phyloP scores from a whole-genome alignment of 2,888 invertebrate genomes.

The Lingula anatina region DNA sequence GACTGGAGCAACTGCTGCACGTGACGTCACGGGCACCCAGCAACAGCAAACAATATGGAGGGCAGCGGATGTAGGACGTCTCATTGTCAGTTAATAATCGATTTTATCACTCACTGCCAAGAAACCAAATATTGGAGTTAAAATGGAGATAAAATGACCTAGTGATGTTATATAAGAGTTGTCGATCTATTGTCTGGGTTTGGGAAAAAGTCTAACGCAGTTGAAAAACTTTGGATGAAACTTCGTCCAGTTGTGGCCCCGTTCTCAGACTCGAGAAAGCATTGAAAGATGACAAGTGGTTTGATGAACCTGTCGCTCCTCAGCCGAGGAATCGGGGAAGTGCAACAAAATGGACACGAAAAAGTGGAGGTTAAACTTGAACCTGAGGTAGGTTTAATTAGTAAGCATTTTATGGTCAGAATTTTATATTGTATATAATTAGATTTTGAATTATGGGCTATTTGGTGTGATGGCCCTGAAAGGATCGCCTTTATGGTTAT shows the following conservation, averaged over 20 bases:
- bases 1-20: no score
- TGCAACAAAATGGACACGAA: conserved; percentile 43
- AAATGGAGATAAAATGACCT: no score
- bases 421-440: background rate
- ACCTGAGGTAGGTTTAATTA: conserved; percentile 33
- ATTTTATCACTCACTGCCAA: no score
- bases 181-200: conserved; percentile 10
- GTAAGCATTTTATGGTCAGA: background rate
- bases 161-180: no score
- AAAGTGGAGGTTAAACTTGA: conserved; percentile 46
- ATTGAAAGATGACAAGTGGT: conserved; percentile 21
- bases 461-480: no score
- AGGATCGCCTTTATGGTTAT: no score
- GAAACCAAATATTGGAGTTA: no score
- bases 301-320: conserved; percentile 43
- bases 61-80: no score
- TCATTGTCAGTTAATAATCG: no score
- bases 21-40: conserved; percentile 30
- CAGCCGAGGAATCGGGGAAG: conserved; percentile 45
- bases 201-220: no score
- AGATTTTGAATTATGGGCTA: background rate
- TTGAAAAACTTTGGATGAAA: no score
- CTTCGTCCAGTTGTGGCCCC: no score
- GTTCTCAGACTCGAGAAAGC: background rate
- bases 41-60: conserved; percentile 41